A percentile compares a stretch with the other conserved stretches of the same genome.
These are phyloP conservation scores for Ephydatia muelleri DNA, from an alignment of 37 sponge, comb jelly and placozoan species.

Conservation along the genomic window DNA sequence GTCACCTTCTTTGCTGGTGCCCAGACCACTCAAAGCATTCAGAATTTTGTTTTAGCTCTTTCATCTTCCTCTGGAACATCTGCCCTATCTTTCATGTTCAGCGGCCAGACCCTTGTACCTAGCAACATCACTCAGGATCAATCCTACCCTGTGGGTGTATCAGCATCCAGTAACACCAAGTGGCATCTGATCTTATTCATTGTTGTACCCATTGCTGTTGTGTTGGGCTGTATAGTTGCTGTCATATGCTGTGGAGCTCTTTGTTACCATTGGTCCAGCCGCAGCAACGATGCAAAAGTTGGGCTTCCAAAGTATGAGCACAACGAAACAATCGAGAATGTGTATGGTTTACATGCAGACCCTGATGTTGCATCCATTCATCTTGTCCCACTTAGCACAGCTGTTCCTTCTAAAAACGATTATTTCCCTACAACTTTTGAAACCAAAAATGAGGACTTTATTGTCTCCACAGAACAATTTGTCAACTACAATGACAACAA, in stretches of 20 bases:
- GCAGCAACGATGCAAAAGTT: background rate
- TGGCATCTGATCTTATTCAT: background rate
- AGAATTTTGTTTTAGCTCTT: background rate
- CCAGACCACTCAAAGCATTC: constrained; percentile 7
- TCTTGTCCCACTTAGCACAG: background rate
- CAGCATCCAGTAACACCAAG: background rate
- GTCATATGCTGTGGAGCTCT: background rate
- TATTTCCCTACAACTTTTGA: background rate
- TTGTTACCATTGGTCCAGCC: background rate
- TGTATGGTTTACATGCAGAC: background rate
- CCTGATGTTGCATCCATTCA: background rate
- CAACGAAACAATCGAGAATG: background rate
- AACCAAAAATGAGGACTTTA: background rate
- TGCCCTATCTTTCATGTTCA: constrained; percentile 42
- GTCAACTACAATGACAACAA: background rate
- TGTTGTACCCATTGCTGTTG: background rate
- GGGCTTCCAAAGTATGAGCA: background rate
- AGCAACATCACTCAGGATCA: constrained; percentile 34
- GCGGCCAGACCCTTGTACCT: background rate
- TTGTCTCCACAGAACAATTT: background rate
- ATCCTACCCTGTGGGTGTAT: constrained; percentile 20
- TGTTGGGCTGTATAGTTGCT: background rate
- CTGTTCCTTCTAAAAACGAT: background rate
- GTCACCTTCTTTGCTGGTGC: constrained; percentile 37
- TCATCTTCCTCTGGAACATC: background rate